phyloP scores from a whole-genome alignment of 1,140 invertebrate genomes.

The Drosophila lacteicornis region DNA sequence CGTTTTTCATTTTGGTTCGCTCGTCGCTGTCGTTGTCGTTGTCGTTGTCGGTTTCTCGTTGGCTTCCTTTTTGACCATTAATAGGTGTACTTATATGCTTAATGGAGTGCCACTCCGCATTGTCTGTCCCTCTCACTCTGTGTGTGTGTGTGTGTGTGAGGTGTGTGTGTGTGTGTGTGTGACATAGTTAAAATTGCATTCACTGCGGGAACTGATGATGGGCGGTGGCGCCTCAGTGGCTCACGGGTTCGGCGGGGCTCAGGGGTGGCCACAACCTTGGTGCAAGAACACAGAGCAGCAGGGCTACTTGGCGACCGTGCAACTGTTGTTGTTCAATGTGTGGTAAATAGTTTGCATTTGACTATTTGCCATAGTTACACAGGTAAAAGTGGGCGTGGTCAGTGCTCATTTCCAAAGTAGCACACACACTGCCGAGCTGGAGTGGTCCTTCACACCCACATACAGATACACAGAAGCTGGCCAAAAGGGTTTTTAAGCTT shows the following conservation, averaged over 20 bases:
- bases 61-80: conserved; percentile 79
- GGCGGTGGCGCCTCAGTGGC: conserved; percentile 13
- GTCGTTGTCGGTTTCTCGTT: conserved; percentile 51
- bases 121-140: conserved; percentile 28
- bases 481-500: conserved; percentile 41
- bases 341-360: conserved; percentile 76
- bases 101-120: conserved; percentile 79
- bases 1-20: conserved; percentile 49
- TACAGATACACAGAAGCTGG: conserved; percentile 12
- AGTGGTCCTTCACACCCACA: conserved; percentile 19
- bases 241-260: neutral
- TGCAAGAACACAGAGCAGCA: neutral
- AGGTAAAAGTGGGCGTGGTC: conserved; percentile 17
- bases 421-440: conserved; percentile 13
- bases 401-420: conserved; percentile 1
- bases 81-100: conserved; percentile 83
- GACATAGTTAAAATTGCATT: conserved; percentile 71
- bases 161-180: conserved; percentile 26
- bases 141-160: conserved; percentile 7
- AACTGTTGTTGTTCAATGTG: conserved; percentile 77
- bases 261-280: conserved; percentile 20
- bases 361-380: conserved; percentile 60
- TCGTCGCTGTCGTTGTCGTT: conserved; percentile 27
- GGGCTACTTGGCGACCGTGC: conserved; percentile 34
- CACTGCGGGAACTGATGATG: conserved; percentile 34